phyloP scores from a whole-genome alignment of 2,888 invertebrate species.

The Cerastis leucographa region DNA sequence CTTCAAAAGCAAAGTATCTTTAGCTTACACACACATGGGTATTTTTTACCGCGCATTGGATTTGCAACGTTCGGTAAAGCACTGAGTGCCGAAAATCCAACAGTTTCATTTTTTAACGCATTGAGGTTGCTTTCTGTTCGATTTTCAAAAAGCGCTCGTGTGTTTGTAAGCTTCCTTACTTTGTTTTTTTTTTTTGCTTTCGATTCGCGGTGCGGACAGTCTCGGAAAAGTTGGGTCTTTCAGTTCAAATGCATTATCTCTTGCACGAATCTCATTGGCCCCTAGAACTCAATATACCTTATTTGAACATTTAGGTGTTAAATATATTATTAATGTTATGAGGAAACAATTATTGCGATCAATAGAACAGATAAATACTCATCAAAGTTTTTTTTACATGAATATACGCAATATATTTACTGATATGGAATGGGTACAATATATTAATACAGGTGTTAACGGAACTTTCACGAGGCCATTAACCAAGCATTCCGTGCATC shows the following conservation, averaged over 20 bases:
- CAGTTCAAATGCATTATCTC: constrained; percentile 22
- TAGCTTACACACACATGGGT: not conserved
- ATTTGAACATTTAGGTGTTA: constrained; percentile 67
- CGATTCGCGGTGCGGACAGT: constrained; percentile 10
- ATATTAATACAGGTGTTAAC: not conserved
- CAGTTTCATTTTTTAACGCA: not conserved
- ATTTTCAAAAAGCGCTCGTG: not conserved
- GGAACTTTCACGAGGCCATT: not conserved
- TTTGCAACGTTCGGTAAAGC: not conserved
- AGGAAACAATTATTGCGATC: constrained; percentile 16
- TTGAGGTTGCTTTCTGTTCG: not conserved
- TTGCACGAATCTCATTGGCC: constrained; percentile 52
- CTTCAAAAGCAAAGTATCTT: not conserved
- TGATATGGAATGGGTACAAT: constrained; percentile 65
- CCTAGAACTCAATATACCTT: constrained; percentile 51
- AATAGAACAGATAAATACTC: constrained; percentile 19
- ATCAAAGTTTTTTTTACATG: constrained; percentile 3
- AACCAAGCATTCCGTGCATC: not conserved
- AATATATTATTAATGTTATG: constrained; percentile 11
- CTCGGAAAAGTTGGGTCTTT: constrained; percentile 12
- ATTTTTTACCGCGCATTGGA: not conserved
- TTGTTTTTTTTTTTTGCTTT: not conserved
- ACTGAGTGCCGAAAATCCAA: not conserved
- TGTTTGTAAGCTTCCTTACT: not conserved
- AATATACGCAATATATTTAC: constrained; percentile 27